Percentiles rank a stretch among this genome's conserved stretches.
Evolutionary conservation across 2,113 vertebrate species (phyloP).

Genomic region (Apteryx mantelli): DNA sequence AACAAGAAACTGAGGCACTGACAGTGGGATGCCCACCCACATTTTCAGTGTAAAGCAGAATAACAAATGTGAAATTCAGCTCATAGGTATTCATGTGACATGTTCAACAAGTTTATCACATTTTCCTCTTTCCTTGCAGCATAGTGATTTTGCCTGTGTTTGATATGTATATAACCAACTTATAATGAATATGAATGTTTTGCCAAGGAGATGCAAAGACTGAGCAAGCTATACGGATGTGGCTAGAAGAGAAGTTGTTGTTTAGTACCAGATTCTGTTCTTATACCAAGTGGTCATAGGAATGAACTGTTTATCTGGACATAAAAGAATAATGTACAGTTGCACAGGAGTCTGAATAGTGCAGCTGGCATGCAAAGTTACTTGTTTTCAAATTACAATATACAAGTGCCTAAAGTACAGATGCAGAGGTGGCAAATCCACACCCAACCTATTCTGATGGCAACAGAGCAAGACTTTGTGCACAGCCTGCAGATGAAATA

Average conservation of each 20-base stretch:
- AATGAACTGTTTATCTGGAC: not conserved
- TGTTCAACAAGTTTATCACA: not conserved
- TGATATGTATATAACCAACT: not conserved
- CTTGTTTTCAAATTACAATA: not conserved
- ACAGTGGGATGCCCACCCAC: not conserved
- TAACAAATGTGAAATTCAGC: not conserved
- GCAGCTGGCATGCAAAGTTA: not conserved
- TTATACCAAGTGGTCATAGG: not conserved
- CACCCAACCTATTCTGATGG: not conserved
- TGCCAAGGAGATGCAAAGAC: not conserved
- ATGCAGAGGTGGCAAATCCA: not conserved
- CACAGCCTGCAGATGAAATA: not conserved
- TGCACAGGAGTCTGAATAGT: not conserved
- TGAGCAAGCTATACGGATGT: not conserved
- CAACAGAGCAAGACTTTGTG: not conserved
- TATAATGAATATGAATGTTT: not conserved
- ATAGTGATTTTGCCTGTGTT: not conserved
- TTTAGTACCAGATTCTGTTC: not conserved
- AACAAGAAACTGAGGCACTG: not conserved
- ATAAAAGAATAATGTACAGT: not conserved
- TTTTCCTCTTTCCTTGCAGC: conserved; percentile 14
- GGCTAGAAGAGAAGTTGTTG: not conserved
- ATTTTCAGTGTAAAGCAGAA: not conserved
- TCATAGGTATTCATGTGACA: not conserved
- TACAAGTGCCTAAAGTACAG: not conserved